Evolutionary conservation across 2,113 vertebrate genomes (phyloP).

Genomic region (Hucho hucho): DNA sequence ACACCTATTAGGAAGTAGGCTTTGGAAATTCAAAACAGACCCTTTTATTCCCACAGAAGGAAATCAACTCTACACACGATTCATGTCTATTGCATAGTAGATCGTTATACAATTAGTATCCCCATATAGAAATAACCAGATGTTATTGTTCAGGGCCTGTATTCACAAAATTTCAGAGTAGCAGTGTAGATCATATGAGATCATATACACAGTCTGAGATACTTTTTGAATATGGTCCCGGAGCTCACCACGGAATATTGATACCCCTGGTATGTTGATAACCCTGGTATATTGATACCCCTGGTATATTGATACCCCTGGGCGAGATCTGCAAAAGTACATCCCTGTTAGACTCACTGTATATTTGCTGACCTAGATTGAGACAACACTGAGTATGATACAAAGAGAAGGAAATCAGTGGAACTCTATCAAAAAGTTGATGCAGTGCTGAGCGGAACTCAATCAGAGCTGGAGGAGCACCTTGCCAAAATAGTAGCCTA

Average conservation of each 20-base stretch:
- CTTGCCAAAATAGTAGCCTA: background rate
- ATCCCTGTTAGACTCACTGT: slow-evolving; percentile 25
- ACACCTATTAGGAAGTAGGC: background rate
- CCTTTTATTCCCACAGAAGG: background rate
- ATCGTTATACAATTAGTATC: background rate
- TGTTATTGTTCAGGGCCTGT: background rate
- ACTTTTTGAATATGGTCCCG: too few relatives aligned
- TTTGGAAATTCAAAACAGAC: background rate
- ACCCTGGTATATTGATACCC: too few relatives aligned
- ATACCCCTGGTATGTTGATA: too few relatives aligned
- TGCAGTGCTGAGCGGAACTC: slow-evolving; percentile 1
- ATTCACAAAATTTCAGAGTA: too few relatives aligned
- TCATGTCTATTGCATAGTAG: background rate
- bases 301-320: slow-evolving; percentile 16
- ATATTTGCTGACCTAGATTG: slow-evolving; percentile 53
- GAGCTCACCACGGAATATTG: background rate
- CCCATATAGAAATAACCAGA: background rate
- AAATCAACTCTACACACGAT: background rate
- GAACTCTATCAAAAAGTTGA: slow-evolving; percentile 24
- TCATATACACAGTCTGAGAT: too few relatives aligned
- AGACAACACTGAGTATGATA: background rate
- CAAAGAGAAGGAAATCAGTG: slow-evolving; percentile 17
- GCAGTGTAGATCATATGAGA: too few relatives aligned
- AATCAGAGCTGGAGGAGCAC: slow-evolving; percentile 18
- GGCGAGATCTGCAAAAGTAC: slow-evolving; percentile 48